phyloP scores from a whole-genome alignment of 2,113 vertebrate species.

The Brevimyrus niger region DNA sequence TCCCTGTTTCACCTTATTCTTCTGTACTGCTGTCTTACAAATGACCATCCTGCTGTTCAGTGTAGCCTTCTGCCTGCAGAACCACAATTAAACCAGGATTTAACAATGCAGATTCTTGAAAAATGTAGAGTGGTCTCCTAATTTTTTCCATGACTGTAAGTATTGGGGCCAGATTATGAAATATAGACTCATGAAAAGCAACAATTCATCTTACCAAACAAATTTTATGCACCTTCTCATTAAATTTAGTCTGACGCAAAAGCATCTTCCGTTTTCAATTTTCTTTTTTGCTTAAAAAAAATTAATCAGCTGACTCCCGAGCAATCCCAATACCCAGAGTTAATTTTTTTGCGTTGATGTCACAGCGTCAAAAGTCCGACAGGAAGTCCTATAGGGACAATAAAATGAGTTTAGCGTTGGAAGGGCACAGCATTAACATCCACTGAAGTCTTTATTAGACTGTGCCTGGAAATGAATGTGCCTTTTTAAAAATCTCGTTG shows the following conservation, averaged over 20 bases:
- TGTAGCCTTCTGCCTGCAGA: too few relatives aligned
- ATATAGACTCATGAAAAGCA: neutral
- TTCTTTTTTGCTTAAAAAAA: neutral
- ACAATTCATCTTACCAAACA: neutral
- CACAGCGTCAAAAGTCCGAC: neutral
- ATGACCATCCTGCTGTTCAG: too few relatives aligned
- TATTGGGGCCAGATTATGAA: neutral
- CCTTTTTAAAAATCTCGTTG: neutral
- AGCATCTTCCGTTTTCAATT: neutral
- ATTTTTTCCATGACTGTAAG: too few relatives aligned
- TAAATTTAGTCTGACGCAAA: too few relatives aligned
- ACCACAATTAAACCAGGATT: too few relatives aligned
- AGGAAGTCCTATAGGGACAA: neutral
- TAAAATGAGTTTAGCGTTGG: constrained; percentile 12
- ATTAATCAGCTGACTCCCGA: neutral
- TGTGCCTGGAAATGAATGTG: neutral
- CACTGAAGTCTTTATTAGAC: neutral
- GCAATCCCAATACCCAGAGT: constrained; percentile 3
- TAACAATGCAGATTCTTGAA: too few relatives aligned
- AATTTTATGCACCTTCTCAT: too few relatives aligned
- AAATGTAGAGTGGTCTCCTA: too few relatives aligned
- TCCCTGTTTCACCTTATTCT: too few relatives aligned
- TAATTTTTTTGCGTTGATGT: constrained; percentile 13
- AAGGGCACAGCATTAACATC: neutral
- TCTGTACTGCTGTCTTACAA: too few relatives aligned